phyloP scores from a whole-genome alignment of 2,113 vertebrate genomes.

The Brachypodius melanocephalos region DNA sequence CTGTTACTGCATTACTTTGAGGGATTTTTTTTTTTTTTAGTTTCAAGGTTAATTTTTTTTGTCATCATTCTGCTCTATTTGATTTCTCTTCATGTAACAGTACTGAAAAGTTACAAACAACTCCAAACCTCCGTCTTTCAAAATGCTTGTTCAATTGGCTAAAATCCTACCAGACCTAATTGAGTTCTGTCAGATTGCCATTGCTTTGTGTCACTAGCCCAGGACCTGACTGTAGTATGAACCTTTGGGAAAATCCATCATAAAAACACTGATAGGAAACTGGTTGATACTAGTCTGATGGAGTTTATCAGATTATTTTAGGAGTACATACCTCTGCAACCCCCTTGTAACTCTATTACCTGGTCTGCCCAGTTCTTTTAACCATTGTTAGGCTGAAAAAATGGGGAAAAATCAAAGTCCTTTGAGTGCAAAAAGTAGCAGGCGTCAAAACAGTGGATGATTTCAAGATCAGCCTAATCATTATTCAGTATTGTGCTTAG shows the following conservation, averaged over 20 bases:
- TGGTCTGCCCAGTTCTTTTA: background rate
- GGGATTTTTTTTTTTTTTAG: background rate
- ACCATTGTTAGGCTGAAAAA: background rate
- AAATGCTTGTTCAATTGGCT: background rate
- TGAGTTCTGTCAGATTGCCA: background rate
- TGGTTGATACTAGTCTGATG: background rate
- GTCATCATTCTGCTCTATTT: background rate
- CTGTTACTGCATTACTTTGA: background rate
- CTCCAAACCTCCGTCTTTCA: background rate
- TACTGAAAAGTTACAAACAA: background rate
- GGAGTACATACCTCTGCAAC: background rate
- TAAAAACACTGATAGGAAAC: background rate
- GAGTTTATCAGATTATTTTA: background rate
- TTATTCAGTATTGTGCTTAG: background rate
- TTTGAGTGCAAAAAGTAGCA: background rate
- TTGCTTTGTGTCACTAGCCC: background rate
- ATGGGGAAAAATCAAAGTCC: background rate
- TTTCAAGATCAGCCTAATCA: background rate
- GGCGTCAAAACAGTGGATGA: background rate
- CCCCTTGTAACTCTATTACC: background rate
- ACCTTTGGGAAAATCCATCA: background rate
- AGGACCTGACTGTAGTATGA: background rate
- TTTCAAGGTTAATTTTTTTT: background rate
- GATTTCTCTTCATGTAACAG: background rate
- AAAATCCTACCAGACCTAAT: background rate